Conservation (phyloP, 1,140 invertebrate species). For the Doryteuthis pealeii region DNA sequence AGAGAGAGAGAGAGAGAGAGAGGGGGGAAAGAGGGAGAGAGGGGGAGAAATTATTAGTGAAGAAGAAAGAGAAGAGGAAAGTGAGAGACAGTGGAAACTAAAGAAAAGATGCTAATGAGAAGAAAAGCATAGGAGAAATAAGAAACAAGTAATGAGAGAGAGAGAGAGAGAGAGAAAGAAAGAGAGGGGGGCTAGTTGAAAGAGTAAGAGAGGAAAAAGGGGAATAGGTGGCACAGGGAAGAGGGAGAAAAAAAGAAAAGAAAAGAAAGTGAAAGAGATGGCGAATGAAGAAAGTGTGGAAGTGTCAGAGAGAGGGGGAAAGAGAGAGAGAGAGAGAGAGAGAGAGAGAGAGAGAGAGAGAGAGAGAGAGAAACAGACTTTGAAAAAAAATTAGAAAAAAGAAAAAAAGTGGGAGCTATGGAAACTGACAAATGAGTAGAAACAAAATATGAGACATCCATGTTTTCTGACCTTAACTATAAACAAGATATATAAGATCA, state of each 20-base stretch:
- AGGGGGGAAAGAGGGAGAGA: neutral
- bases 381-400: neutral
- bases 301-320: neutral
- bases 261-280: neutral
- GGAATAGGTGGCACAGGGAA: neutral
- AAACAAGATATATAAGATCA: too few species aligned
- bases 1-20: neutral
- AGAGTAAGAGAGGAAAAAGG: neutral
- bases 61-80: neutral
- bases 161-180: neutral
- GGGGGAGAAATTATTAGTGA: neutral
- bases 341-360: neutral
- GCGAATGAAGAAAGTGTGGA: neutral
- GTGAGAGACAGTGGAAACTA: neutral
- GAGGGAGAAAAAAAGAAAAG: neutral
- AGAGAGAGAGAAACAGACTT: neutral
- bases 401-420: too few species aligned
- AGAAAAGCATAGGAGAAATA: neutral
- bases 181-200: neutral
- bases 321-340: neutral
- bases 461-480: too few species aligned
- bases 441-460: too few species aligned
- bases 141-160: neutral
- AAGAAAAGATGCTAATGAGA: neutral
- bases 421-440: too few species aligned